Percentiles rank a stretch among this genome's conserved stretches.
These are phyloP conservation scores for Drosophila neotestacea DNA, from an alignment of 2,888 invertebrate species.

Conservation along the genomic window DNA sequence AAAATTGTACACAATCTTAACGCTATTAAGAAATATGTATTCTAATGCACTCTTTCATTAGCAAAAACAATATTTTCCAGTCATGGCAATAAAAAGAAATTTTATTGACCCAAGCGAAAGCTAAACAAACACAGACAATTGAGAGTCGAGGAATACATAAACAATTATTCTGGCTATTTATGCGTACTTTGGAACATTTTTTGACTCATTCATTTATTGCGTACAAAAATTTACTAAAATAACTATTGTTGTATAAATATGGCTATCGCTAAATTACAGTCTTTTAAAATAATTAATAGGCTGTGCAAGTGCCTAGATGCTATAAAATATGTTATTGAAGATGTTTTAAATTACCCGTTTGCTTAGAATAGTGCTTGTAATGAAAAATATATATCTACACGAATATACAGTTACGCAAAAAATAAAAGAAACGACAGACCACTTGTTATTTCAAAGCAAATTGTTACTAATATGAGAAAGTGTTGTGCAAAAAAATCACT, in stretches of 20 bases:
- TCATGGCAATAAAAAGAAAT: conserved; percentile 20
- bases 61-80: conserved; percentile 21
- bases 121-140: conserved; percentile 22
- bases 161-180: conserved; percentile 23
- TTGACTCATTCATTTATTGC: conserved; percentile 27
- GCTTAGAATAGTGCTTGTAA: too few relatives aligned
- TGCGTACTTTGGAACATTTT: conserved; percentile 21
- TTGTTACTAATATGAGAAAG: too few relatives aligned
- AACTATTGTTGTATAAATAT: conserved; percentile 24
- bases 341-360: too few relatives aligned
- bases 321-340: too few relatives aligned
- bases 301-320: not conserved
- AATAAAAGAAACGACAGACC: too few relatives aligned
- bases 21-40: conserved; percentile 5
- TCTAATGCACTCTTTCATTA: conserved; percentile 7
- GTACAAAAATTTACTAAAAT: conserved; percentile 22
- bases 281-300: conserved; percentile 27
- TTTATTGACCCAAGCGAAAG: conserved; percentile 26
- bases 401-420: too few relatives aligned
- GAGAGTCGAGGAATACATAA: conserved; percentile 14
- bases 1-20: conserved; percentile 2
- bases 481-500: too few relatives aligned
- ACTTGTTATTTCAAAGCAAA: too few relatives aligned
- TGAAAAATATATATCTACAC: too few relatives aligned
- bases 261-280: conserved; percentile 31